These are phyloP conservation scores for Stegostoma tigrinum DNA, from an alignment of 2,113 vertebrate species.

Conservation along the genomic window DNA sequence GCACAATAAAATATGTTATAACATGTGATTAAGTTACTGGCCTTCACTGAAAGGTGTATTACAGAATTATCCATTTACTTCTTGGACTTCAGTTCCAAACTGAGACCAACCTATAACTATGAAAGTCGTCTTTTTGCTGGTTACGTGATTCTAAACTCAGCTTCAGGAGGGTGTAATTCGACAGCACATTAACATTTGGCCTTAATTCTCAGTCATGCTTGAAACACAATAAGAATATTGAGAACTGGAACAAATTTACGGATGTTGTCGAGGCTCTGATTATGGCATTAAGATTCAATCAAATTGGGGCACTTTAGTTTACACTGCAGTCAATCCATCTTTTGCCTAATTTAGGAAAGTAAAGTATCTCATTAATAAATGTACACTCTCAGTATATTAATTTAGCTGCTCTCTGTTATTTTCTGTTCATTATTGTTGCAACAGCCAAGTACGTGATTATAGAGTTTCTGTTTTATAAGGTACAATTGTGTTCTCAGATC, in stretches of 20 bases:
- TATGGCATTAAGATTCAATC: background rate
- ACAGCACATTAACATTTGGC: background rate
- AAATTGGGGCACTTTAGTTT: background rate
- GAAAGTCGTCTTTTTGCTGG: background rate
- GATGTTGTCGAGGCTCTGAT: background rate
- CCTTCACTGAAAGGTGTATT: background rate
- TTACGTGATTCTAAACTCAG: background rate
- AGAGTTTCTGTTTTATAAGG: too few species aligned
- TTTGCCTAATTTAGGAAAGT: background rate
- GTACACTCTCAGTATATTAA: background rate
- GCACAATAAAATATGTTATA: background rate
- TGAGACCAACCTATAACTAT: background rate
- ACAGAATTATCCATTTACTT: background rate
- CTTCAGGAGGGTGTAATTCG: background rate
- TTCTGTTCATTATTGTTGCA: background rate
- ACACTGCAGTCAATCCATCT: background rate
- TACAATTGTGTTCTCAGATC: too few species aligned
- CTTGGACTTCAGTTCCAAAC: background rate
- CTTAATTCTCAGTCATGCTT: background rate
- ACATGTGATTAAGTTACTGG: background rate
- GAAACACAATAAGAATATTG: background rate
- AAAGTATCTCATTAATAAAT: background rate
- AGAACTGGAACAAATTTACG: background rate
- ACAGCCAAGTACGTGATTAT: too few species aligned
- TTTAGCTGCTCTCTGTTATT: background rate